Evolutionary conservation across 2,888 invertebrate species (phyloP).

Genomic region (Heteromurus nitidus): DNA sequence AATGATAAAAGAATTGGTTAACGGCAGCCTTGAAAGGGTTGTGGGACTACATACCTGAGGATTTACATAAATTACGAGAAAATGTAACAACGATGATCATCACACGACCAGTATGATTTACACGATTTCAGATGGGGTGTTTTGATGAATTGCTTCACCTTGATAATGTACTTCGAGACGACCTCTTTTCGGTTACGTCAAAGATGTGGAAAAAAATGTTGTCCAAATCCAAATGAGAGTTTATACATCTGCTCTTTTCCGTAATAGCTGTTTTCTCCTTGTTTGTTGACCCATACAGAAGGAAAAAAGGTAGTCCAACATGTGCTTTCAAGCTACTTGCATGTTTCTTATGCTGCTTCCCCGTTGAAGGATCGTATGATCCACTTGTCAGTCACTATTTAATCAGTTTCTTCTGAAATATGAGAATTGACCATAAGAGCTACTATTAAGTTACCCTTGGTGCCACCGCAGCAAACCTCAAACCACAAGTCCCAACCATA

Average conservation of each 20-base stretch:
- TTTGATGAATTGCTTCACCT: not conserved
- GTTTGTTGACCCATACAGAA: conserved; percentile 30
- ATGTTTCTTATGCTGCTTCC: not conserved
- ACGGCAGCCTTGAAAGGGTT: no score
- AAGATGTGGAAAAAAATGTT: not conserved
- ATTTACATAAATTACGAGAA: no score
- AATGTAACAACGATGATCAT: no score
- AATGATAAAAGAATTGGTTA: no score
- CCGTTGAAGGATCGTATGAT: conserved; percentile 31
- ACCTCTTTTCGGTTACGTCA: not conserved
- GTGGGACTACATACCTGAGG: no score
- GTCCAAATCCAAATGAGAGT: not conserved
- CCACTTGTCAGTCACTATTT: conserved; percentile 33
- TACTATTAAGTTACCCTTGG: no score
- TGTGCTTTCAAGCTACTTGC: not conserved
- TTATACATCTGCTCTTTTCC: conserved; percentile 20
- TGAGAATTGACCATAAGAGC: not conserved
- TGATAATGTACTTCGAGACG: not conserved
- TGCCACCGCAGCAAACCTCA: no score
- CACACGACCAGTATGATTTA: no score
- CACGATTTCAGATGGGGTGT: no score
- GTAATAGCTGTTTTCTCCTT: conserved; percentile 38
- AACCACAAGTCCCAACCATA: no score
- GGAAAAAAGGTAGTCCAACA: not conserved
- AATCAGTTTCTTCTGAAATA: conserved; percentile 43